phyloP scores from a whole-genome alignment of 2,797 vertebrate species.

The Alectoris magna region DNA sequence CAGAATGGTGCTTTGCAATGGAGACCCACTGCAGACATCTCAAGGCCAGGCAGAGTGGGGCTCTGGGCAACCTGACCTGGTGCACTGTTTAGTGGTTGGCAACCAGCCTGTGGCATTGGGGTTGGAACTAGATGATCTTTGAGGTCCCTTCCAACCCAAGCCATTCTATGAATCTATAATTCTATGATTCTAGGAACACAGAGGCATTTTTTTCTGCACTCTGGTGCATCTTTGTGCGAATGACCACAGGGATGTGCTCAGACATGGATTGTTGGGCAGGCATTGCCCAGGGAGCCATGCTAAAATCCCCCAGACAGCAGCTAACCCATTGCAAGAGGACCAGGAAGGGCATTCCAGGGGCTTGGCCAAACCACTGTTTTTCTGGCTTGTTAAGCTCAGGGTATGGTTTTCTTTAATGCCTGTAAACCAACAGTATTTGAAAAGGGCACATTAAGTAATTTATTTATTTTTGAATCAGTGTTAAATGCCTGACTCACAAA shows the following conservation, averaged over 20 bases:
- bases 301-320: not conserved
- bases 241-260: not conserved
- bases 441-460: conserved; percentile 11
- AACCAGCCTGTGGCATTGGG: too few relatives aligned
- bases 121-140: too few relatives aligned
- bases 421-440: not conserved
- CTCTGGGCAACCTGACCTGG: too few relatives aligned
- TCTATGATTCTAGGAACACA: not conserved
- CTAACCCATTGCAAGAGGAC: not conserved
- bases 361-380: conserved; percentile 34
- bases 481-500: conserved; percentile 23
- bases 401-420: not conserved
- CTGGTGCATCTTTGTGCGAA: accelerated
- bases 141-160: too few relatives aligned
- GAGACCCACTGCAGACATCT: not conserved
- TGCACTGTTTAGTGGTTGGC: too few relatives aligned
- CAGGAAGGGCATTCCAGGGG: not conserved
- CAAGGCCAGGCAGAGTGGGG: too few relatives aligned
- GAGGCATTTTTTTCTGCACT: not conserved
- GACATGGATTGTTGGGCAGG: accelerated
- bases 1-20: accelerated
- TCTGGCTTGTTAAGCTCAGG: not conserved
- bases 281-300: not conserved
- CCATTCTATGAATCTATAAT: too few relatives aligned
- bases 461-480: conserved; percentile 32